Base-by-base conservation (phyloP, 53 echinoderm and acorn worm species). In the Echinometra lucunter region DNA sequence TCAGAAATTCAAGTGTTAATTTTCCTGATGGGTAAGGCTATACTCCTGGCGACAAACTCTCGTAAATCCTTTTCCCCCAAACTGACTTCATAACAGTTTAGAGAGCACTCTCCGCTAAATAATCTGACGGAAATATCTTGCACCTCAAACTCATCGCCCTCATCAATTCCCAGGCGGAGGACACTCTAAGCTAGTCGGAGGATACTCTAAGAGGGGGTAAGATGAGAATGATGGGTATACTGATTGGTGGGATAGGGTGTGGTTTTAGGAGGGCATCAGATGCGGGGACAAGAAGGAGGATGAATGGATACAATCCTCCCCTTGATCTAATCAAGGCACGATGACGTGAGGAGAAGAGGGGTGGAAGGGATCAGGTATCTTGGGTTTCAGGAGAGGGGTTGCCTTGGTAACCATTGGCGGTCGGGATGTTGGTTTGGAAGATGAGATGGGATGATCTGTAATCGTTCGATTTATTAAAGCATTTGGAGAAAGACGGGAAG, bases 161-260 rank as follows among this genome's bases (percentile, higher is more conserved):
- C 78, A 78, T 78, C 19, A 1, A 21, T 78, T 78, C 19, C 42
- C 78, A 5, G 21, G 21, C 37, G 40, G 78, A 78, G 21, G 42
- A 78, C 38, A 19, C 78, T 42, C 38, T 78, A 2, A 78, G 88
- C 6, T n/a, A 5, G 21, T 19, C 37, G 40, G 78, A 78, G 21
- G 42, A 78, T 19, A 19, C 78, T 42, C 38, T 78, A 2, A 78
- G 88, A 18, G 88, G 56, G 34, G 56, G 88, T 55, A 88, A 88
- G 35, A 57, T 55, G 53, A 57, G 88, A 35, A 53, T 57, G 53
- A 30, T 55, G 49, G 56, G 30, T 30, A 88, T 34, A 57, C 55
- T 88, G 49, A 88, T 88, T 88, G 88, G 53, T n/a, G 57, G 57
- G 88, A 88, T 88, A 44, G 88, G 55, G 88, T 88, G 88, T 55